These are phyloP conservation scores for Enhydra lutris DNA, from an alignment of 2,113 vertebrate genomes.

Conservation along the genomic window DNA sequence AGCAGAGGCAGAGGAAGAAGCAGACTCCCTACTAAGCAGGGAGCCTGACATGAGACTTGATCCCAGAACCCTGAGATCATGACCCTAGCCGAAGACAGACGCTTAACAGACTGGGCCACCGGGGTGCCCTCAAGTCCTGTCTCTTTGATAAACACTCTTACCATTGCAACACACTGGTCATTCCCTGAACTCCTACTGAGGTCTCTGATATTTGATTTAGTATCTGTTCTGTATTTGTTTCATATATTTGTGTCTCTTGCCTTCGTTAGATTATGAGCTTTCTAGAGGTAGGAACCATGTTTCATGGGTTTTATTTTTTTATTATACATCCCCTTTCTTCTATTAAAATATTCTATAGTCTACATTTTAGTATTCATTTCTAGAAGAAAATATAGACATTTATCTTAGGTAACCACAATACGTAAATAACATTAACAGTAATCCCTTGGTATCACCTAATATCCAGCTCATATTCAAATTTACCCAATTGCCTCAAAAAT, in stretches of 20 bases:
- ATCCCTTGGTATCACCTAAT: neutral
- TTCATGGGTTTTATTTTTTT: neutral
- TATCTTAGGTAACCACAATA: neutral
- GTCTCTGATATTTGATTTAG: neutral
- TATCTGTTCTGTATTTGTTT: neutral
- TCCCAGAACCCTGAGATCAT: no score
- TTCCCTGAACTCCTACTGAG: neutral
- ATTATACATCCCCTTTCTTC: neutral
- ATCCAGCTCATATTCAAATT: neutral
- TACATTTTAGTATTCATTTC: neutral
- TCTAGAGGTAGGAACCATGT: neutral
- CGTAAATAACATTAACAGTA: constrained; percentile 21
- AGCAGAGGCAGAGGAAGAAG: no score
- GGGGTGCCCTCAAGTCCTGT: no score
- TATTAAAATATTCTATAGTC: neutral
- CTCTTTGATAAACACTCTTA: neutral
- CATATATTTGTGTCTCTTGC: neutral
- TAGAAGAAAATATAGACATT: neutral
- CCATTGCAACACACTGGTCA: neutral
- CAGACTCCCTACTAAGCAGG: no score
- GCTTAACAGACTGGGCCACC: no score
- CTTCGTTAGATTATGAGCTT: neutral
- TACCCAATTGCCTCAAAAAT: neutral
- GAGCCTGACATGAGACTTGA: no score
- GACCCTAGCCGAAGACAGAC: no score